A percentile compares a stretch with the other conserved stretches of the same genome.
These are phyloP conservation scores for Mesorhabditis sp. DNA, from an alignment of 2,888 invertebrate species.

Conservation along the genomic window DNA sequence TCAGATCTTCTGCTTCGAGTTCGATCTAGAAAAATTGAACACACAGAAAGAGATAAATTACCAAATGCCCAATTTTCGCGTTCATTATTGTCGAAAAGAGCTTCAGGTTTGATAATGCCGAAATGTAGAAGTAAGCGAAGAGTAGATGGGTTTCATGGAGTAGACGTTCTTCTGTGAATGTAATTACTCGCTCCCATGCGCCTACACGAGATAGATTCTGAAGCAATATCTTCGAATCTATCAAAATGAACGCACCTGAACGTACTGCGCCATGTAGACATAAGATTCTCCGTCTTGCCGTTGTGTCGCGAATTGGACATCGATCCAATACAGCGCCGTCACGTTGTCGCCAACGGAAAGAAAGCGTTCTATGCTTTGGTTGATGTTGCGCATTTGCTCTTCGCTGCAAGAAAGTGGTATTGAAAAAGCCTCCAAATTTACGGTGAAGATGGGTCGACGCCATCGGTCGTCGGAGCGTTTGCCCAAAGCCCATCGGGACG, in stretches of 20 bases:
- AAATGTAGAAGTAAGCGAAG: slow-evolving; percentile 38
- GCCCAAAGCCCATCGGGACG: slow-evolving; percentile 3
- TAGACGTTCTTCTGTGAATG: neutral
- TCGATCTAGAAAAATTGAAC: neutral
- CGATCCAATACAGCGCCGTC: neutral
- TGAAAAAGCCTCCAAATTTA: neutral
- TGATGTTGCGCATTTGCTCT: neutral
- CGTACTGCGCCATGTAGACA: neutral
- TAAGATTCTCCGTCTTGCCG: neutral
- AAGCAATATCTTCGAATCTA: neutral
- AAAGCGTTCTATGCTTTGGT: neutral
- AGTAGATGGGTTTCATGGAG: slow-evolving; percentile 29
- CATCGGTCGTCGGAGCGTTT: neutral
- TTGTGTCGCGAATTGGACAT: neutral
- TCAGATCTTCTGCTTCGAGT: neutral
- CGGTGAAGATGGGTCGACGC: neutral
- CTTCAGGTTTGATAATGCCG: slow-evolving; percentile 28
- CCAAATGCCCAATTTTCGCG: slow-evolving; percentile 25
- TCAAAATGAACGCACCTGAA: neutral
- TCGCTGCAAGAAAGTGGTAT: slow-evolving; percentile 2
- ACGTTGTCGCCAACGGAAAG: neutral
- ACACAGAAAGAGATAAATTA: slow-evolving; percentile 6
- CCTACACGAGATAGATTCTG: neutral
- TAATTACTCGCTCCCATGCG: neutral
- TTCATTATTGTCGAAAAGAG: slow-evolving; percentile 23